Base-by-base conservation (phyloP, 2,797 vertebrate species). In the Platalea minor region DNA sequence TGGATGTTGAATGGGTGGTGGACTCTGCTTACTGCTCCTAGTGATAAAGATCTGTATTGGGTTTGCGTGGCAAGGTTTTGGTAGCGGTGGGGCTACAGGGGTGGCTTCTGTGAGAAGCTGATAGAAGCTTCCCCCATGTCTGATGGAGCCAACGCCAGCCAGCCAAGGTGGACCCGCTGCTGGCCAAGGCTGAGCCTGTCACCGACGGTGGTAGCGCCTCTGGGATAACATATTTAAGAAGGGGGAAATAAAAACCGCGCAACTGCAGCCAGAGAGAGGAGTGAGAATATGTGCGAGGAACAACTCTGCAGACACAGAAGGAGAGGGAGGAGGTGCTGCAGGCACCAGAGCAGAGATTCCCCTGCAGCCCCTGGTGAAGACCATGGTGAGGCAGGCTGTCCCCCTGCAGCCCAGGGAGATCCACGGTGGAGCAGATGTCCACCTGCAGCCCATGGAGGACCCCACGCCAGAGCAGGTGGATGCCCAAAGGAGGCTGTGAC, bases 101-200 rank as follows among this genome's bases (percentile, higher is more conserved):
- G 16, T 37, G 57, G n/a, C 57, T 37, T 25, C n/a, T 60, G 35
- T 26, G 24, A 60, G 35, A 37, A 60, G 57, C 24, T 60, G 57
- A n/a, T 11, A 60, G 57, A 37, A 60, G n/a, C n/a, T 17, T 37
- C 24, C 57, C 35, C 57, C 10, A 4, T 17, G n/a, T 24, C n/a
- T 1, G 16, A 26, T 5, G 26, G 15, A 60, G 57, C 57, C 24
- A 26, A 37, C 17, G 24, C 24, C n/a, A 37, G 57, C 16, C 1
- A 10, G 24, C n/a, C 57, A 60, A 37, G 57, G 37, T 0, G 2
- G 24, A 26, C 35, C 16, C 2, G 2, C 24, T 2, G 4, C n/a
- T 11, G 35, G 23, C 24, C 57, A 37, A 26, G n/a, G 57, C 57
- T 1, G 5, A 37, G n/a, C 23, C 57, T 16, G 17, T 11, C 57